A percentile compares a stretch with the other conserved stretches of the same genome.
Conservation (phyloP, 2,113 vertebrate species). For the Platycercus adscitus region DNA sequence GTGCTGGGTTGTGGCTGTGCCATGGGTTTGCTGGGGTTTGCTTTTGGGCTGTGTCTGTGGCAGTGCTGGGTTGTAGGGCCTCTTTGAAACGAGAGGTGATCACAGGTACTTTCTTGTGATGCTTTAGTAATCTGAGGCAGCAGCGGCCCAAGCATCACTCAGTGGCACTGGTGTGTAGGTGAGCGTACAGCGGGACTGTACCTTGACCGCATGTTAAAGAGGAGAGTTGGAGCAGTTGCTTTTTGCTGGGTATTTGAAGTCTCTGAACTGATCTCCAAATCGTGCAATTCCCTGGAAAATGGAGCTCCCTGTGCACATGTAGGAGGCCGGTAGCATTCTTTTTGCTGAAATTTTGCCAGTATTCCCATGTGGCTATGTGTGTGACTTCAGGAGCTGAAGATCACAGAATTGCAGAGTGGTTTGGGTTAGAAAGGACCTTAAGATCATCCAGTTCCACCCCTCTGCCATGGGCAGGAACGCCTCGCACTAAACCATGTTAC, state of each 20-base stretch:
- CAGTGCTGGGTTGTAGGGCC: background rate
- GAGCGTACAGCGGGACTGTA: background rate
- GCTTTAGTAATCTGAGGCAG: background rate
- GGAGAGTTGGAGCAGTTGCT: background rate
- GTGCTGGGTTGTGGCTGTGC: background rate
- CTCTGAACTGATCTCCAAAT: background rate
- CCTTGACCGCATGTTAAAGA: background rate
- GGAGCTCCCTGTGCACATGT: background rate
- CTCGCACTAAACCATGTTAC: background rate
- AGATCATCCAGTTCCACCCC: background rate
- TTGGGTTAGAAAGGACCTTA: background rate
- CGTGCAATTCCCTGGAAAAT: background rate
- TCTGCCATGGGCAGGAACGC: background rate
- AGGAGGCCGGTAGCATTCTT: background rate
- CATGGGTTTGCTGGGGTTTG: background rate
- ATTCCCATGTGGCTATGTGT: background rate
- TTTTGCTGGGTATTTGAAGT: background rate
- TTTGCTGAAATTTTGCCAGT: background rate
- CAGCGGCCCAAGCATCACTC: accelerated
- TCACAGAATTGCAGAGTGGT: background rate
- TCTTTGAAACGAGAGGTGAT: background rate
- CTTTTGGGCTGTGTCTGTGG: background rate
- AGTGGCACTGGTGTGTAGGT: accelerated
- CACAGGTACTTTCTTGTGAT: background rate
- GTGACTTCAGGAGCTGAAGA: background rate